Percentiles rank a stretch among this genome's conserved stretches.
Conservation (phyloP, 2,113 vertebrate genomes). For the Odontophorus gujanensis region DNA sequence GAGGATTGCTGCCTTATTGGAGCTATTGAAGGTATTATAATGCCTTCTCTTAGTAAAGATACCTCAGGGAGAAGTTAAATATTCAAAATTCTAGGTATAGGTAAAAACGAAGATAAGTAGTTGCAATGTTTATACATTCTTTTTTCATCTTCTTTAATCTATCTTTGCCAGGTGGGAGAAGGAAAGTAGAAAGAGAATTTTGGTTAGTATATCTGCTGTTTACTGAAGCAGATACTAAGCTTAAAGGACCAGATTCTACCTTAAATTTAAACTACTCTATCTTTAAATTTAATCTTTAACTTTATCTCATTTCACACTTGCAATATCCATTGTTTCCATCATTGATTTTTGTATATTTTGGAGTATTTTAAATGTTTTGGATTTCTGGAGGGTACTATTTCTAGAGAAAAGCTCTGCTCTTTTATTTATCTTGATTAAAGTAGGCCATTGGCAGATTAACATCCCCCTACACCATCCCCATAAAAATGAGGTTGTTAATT, state of each 20-base stretch:
- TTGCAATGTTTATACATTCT: background rate
- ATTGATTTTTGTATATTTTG: background rate
- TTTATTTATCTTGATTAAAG: background rate
- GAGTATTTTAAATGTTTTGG: background rate
- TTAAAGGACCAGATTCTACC: background rate
- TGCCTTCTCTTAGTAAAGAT: constrained; percentile 20
- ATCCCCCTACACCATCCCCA: background rate
- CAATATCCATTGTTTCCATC: background rate
- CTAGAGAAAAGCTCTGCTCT: background rate
- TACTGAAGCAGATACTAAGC: background rate
- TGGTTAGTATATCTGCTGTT: background rate
- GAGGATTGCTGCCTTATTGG: background rate
- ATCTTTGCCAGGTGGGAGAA: constrained; percentile 1
- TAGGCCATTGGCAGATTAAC: background rate
- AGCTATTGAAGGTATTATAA: constrained; percentile 7
- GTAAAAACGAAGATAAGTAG: background rate
- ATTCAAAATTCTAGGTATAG: background rate
- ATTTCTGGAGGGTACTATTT: background rate
- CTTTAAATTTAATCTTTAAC: background rate
- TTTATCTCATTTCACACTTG: background rate
- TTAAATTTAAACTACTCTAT: background rate
- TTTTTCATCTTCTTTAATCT: background rate
- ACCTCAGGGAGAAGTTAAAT: constrained; percentile 8
- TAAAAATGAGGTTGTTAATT: background rate
- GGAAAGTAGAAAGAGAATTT: background rate